These are phyloP conservation scores for Teleopsis dalmanni DNA, from an alignment of 1,140 invertebrate genomes.

Conservation along the genomic window DNA sequence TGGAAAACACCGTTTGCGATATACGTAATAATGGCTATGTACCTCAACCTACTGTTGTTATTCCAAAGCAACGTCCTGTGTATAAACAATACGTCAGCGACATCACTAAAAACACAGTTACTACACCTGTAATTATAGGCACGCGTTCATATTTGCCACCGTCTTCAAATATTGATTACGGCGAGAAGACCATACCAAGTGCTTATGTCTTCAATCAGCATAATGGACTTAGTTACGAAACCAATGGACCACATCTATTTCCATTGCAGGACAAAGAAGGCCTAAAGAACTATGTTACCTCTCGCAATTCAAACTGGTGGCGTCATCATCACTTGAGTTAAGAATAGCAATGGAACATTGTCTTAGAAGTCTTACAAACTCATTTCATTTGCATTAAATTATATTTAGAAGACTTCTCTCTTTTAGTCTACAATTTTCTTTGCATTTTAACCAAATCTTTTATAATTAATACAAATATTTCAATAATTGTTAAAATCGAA, in stretches of 20 bases:
- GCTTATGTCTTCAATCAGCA: conserved; percentile 41
- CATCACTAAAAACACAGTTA: conserved; percentile 18
- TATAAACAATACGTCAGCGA: conserved; percentile 14
- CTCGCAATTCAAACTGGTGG: conserved; percentile 35
- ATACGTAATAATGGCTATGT: conserved; percentile 33
- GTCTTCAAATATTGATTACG: neutral
- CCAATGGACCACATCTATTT: conserved; percentile 30
- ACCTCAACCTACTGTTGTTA: conserved; percentile 28
- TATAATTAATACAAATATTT: too few species aligned
- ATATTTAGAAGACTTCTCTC: too few species aligned
- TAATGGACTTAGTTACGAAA: conserved; percentile 39
- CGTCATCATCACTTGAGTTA: conserved; percentile 26
- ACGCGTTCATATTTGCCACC: conserved; percentile 25
- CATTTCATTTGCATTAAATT: too few species aligned
- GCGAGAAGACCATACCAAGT: conserved; percentile 26
- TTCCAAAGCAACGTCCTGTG: conserved; percentile 22
- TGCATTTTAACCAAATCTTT: too few species aligned
- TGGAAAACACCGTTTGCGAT: conserved; percentile 66
- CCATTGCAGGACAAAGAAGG: conserved; percentile 19
- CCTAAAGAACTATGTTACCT: conserved; percentile 32
- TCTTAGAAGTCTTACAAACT: neutral
- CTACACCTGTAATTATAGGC: neutral
- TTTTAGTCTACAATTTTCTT: too few species aligned
- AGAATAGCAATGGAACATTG: neutral
- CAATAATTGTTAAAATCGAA: too few species aligned